Base-by-base conservation (phyloP, 2,797 vertebrate species). In the Sternarchorhynchus goeldii region DNA sequence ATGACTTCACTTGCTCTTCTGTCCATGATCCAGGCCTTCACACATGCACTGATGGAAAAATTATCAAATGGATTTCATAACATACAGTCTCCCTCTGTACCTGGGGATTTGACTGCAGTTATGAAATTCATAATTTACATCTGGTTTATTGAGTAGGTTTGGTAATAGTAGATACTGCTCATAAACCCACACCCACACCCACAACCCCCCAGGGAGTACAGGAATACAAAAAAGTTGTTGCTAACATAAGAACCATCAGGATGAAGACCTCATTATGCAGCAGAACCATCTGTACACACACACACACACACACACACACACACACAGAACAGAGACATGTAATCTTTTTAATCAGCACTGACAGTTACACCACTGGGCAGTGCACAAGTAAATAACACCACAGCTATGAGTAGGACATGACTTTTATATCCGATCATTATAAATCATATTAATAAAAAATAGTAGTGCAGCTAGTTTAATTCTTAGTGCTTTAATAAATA, bases 351-450 rank as follows among this genome's bases (percentile, higher is more conserved):
- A 41, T 65, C 63, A 65, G 36, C 7, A 41, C 34, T 21, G 10
- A 65, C 63, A 65, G 18, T 20, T 20, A 39, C 34, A 65, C 63
- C 63, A 7, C 59, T 32, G 59, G 59, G 31, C 59, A 32, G n/a
- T 32, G 59, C n/a, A 31, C 21, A 16, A 32, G 29, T 32, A 62
- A 62, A 62, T 29, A 29, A 14, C 1, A 60, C 58, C 59, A 31
- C 25, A 16, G 25, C 59, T 62, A 25, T 16, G 45, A 50, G 45
- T 50, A 50, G 45, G 45, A 50, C 45, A 14, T 50, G 45, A 50
- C 45, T 50, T 50, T 41, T 41, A 41, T 29, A 14, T 6, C 29
- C 18, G 29, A 32, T 10, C 16, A 63, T 63, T 63, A 63, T 10
- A 3, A 25, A 31, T 29, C 60, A 32, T 31, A 31, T 32, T 18